These are phyloP conservation scores for Colletes collaris DNA, from an alignment of 2,888 invertebrate species.

Conservation along the genomic window DNA sequence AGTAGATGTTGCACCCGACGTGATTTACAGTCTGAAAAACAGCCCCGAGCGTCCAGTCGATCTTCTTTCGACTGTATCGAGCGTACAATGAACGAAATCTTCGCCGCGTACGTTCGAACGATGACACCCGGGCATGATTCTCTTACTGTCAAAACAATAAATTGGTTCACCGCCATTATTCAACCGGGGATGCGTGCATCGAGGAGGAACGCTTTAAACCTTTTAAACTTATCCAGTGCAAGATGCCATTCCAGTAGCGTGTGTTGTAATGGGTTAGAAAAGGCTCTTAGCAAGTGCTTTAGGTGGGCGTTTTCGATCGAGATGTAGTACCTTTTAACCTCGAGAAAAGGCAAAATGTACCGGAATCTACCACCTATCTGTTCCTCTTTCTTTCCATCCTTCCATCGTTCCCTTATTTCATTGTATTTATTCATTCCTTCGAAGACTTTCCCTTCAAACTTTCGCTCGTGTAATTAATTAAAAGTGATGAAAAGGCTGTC, in stretches of 20 bases:
- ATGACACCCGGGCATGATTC: neutral
- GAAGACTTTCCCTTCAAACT: constrained; percentile 10
- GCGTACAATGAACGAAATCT: neutral
- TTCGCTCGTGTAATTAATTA: too few species aligned
- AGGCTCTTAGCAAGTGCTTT: constrained; percentile 78
- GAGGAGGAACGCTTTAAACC: constrained; percentile 60
- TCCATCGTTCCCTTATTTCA: constrained; percentile 28
- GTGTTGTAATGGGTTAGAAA: constrained; percentile 69
- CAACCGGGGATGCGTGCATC: constrained; percentile 50
- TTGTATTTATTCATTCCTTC: constrained; percentile 28
- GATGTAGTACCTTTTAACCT: constrained; percentile 78
- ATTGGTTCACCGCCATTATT: constrained; percentile 49
- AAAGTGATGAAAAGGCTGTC: too few species aligned
- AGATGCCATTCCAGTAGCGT: constrained; percentile 51
- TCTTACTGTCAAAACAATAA: constrained; percentile 38
- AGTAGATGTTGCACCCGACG: neutral
- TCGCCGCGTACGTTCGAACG: neutral
- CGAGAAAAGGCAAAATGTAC: constrained; percentile 72
- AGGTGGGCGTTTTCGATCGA: constrained; percentile 72
- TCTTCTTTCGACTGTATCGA: neutral
- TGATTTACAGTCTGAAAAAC: constrained; percentile 1
- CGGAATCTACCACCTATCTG: constrained; percentile 59
- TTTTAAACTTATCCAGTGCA: constrained; percentile 63
- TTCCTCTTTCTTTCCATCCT: constrained; percentile 46
- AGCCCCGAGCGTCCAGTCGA: neutral